Evolutionary conservation across 2,113 vertebrate species (phyloP), one percentile per base, ranked within the genome.

Genomic region (Speoplatyrhinus poulsoni): DNA sequence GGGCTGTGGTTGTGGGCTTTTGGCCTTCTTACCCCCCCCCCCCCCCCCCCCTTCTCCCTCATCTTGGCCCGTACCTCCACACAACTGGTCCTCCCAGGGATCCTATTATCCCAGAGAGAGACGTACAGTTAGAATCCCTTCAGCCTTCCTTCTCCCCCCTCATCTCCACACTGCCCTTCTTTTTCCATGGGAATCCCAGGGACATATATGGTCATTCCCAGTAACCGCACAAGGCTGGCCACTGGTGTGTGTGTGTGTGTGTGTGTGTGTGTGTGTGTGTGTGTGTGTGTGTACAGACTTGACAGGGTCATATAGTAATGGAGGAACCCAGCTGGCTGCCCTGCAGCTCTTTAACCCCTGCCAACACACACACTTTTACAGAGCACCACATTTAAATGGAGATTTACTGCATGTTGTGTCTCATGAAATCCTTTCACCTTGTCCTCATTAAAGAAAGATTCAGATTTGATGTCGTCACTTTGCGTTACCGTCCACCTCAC

Each of bases 121-220:
- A 68, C 72, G 59, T 87, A 80, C 67, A 81, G 82, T 72, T 88
- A 84, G 82, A 69, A 86, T 89, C 75, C 88, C 70, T 80, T 70
- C 78, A 53, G 89, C 67, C 65, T 81, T 73, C 68, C 65, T 62
- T 46, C 47, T 12, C 61, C 65, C 77, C 48, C 49, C 67, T 80
- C 80, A 72, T 75, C 77, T 80, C 82, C 66, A 70, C 85, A 76
- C 81, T 73, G 72, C 63, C 76, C 86, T 85, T 79, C 79, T 66
- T 93, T 95, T 94, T 93, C 87, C 88, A 90, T 92, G 95, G 95
- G 95, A 96, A 95, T 96, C 96, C 95, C 94, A 94, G 83, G 86
- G 74, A 95, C 96, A 92, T 98, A 95, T 97, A 96, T 96, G 95
- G 96, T 94, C 70, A 94, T 90, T 81, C 81, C 92, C 80, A 75